Percentiles rank a stretch among this genome's conserved stretches.
phyloP scores from a whole-genome alignment of 2,113 vertebrate species.

The Tursiops truncatus region DNA sequence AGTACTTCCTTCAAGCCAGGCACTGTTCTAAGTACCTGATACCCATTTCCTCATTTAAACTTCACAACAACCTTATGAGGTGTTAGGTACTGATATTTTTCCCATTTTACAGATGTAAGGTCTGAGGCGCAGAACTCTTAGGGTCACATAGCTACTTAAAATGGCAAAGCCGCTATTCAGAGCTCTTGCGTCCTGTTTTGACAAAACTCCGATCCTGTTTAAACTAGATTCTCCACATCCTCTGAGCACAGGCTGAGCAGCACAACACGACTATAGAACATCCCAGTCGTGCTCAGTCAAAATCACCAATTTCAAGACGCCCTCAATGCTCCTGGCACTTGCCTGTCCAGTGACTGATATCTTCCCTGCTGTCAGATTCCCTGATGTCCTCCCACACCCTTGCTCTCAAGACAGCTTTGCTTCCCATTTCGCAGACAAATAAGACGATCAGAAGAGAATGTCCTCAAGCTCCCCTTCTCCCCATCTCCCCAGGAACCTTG shows the following conservation, averaged over 20 bases:
- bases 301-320: not conserved
- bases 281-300: no score
- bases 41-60: not conserved
- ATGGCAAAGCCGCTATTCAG: not conserved
- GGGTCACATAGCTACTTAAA: not conserved
- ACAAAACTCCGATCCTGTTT: not conserved
- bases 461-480: not conserved
- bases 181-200: not conserved
- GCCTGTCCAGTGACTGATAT: accelerated
- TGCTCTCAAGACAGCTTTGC: not conserved
- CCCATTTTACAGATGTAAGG: not conserved
- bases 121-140: not conserved
- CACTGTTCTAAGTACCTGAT: not conserved
- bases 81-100: not conserved
- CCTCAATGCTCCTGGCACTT: not conserved
- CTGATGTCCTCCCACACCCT: not conserved
- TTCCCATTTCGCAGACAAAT: not conserved
- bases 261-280: not conserved
- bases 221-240: not conserved
- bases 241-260: not conserved
- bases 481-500: not conserved
- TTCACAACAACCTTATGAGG: not conserved
- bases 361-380: not conserved
- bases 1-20: not conserved
- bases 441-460: not conserved